Percentiles rank a stretch among this genome's conserved stretches.
These are phyloP conservation scores for Calonectris borealis DNA, from an alignment of 2,113 vertebrate species.

Conservation along the genomic window DNA sequence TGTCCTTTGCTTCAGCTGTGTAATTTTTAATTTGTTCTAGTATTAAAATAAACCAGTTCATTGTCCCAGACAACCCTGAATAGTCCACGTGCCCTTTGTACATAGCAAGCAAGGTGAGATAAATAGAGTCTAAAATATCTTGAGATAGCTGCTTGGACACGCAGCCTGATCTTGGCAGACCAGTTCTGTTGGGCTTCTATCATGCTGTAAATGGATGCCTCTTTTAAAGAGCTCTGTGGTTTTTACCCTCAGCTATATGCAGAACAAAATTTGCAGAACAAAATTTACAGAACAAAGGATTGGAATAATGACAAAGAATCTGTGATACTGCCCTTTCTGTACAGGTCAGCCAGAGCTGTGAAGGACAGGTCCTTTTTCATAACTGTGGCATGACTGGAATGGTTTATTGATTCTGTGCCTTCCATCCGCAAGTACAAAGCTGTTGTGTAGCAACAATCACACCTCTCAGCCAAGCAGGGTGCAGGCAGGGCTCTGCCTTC, in stretches of 20 bases:
- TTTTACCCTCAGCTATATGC: background rate
- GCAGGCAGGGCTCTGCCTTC: background rate
- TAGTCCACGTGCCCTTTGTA: background rate
- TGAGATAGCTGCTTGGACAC: background rate
- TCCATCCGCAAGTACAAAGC: background rate
- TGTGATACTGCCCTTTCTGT: background rate
- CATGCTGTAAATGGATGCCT: background rate
- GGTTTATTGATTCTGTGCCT: background rate
- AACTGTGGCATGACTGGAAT: background rate
- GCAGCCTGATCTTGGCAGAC: background rate
- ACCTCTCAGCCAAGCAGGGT: background rate
- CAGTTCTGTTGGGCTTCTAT: background rate
- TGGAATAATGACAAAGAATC: background rate
- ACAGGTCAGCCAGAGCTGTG: background rate
- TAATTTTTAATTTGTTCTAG: background rate
- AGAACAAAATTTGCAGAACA: background rate
- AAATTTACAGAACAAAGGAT: background rate
- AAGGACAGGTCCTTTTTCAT: background rate
- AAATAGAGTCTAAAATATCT: background rate
- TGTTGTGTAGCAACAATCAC: background rate
- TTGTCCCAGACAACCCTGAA: background rate
- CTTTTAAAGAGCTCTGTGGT: background rate
- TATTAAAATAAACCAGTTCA: background rate
- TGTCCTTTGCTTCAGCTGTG: background rate
- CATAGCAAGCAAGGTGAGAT: background rate